These are phyloP conservation scores for Poeciliopsis turrubarensis DNA, from an alignment of 2,113 vertebrate species.

Conservation along the genomic window DNA sequence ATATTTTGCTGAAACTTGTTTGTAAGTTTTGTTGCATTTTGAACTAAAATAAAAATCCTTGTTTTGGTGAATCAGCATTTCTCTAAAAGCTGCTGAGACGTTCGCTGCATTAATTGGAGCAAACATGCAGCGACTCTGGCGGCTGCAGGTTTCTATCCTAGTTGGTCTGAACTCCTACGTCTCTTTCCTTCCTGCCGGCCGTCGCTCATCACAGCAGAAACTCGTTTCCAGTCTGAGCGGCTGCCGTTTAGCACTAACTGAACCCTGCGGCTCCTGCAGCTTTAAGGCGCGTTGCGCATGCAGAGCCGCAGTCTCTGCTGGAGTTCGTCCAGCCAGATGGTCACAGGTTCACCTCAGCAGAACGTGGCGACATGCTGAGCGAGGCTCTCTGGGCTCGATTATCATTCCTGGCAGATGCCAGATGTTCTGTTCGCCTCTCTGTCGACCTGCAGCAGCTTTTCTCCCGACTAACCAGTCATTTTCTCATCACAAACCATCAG, in stretches of 20 bases:
- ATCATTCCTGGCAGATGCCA: background rate
- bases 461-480: no score
- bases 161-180: background rate
- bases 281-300: constrained; percentile 23
- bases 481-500: no score
- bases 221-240: background rate
- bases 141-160: background rate
- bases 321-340: constrained; percentile 53
- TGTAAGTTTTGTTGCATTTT: no score
- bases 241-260: constrained; percentile 34
- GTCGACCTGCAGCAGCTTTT: background rate
- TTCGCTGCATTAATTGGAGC: background rate
- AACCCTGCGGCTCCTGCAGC: constrained; percentile 59
- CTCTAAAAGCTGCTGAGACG: background rate
- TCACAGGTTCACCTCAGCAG: constrained; percentile 37
- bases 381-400: constrained; percentile 6
- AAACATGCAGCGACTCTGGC: background rate
- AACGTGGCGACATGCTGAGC: constrained; percentile 15
- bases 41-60: no score
- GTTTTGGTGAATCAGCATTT: background rate
- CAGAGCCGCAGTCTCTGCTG: constrained; percentile 27
- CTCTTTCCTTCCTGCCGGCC: background rate
- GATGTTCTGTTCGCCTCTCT: background rate
- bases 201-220: constrained; percentile 2
- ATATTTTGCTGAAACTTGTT: no score